Evolutionary conservation across 2,113 vertebrate genomes (phyloP).

Genomic region (Pangasianodon hypophthalmus): DNA sequence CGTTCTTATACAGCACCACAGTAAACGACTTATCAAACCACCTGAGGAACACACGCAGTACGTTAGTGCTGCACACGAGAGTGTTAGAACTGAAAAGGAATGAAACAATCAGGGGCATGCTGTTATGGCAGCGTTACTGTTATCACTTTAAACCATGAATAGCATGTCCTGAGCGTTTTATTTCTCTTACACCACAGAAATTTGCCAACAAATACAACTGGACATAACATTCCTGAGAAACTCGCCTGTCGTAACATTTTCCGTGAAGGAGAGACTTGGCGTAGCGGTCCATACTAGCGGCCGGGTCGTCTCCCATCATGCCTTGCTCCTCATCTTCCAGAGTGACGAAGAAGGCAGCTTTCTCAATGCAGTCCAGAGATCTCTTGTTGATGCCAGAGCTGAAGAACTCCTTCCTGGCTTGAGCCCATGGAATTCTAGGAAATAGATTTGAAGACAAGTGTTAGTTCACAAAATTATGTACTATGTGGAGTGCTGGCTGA

Average conservation of each 20-base stretch:
- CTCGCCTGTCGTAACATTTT: conserved; percentile 85
- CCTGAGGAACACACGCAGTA: conserved; percentile 62
- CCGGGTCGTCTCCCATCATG: conserved; percentile 76
- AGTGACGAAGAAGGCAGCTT: conserved; percentile 84
- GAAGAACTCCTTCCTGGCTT: conserved; percentile 76
- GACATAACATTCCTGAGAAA: neutral
- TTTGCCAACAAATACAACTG: neutral
- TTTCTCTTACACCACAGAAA: neutral
- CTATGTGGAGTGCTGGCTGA: neutral
- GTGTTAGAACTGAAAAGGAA: neutral
- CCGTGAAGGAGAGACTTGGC: conserved; percentile 84
- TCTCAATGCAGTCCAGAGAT: conserved; percentile 82
- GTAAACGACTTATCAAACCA: conserved; percentile 92
- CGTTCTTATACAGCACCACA: conserved; percentile 82
- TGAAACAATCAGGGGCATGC: neutral
- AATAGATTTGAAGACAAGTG: neutral
- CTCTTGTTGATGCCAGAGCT: conserved; percentile 73
- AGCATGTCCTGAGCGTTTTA: neutral
- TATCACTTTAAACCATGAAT: neutral
- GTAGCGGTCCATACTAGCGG: conserved; percentile 77
- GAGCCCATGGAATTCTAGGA: conserved; percentile 82
- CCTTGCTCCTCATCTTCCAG: conserved; percentile 81
- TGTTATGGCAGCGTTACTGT: neutral
- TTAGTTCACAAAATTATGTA: neutral
- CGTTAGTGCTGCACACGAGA: neutral